Evolutionary conservation across 1,140 invertebrate genomes (phyloP), one percentile per base, ranked within the genome.

Genomic region (Drosophila hydei): DNA sequence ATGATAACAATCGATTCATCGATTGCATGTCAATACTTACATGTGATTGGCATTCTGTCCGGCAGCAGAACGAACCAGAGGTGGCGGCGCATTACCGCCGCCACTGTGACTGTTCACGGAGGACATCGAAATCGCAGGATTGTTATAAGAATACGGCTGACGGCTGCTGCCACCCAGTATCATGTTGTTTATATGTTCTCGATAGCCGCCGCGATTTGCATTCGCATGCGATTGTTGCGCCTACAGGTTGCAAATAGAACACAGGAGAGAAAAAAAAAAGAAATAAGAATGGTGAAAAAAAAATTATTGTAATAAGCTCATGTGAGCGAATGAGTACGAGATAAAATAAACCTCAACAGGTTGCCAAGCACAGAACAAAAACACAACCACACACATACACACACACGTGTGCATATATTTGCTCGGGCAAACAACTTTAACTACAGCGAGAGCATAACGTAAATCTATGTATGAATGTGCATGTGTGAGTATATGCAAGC

Each of bases 111-210:
- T 91, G 45, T 89, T 89, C 50, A 90, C 90, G 33, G 90, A 88
- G 59, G 90, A 88, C 90, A 91, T 91, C 48, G 90, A 91, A 72
- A 91, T 91, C 62, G 83, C 78, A 52, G 89, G 79, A 83, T 89
- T 91, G 52, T 90, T 91, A 23, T 91, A 91, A 16, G 89, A 63
- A 67, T 91, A 91, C 18, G 83, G 70, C 54, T 89, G 90, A 0
- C 89, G 83, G 58, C 75, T 85, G 69, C 79, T 79, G 19, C 77
- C 77, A 51, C 77, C 75, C 63, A 91, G 72, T 72, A 91, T 83
- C 19, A 91, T 75, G 72, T 90, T 91, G 59, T 89, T 90, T 56
- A 91, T 78, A 43, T 89, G 89, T 50, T 85, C 88, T 2, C 90
- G 87, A 38, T 91, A 91, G 59, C 76, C 77, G 45, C 72, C 76